A percentile compares a stretch with the other conserved stretches of the same genome.
Evolutionary conservation across 30 jellyfish, hydroid and myxozoan species (phyloP).

Genomic region (Pelagia noctiluca): DNA sequence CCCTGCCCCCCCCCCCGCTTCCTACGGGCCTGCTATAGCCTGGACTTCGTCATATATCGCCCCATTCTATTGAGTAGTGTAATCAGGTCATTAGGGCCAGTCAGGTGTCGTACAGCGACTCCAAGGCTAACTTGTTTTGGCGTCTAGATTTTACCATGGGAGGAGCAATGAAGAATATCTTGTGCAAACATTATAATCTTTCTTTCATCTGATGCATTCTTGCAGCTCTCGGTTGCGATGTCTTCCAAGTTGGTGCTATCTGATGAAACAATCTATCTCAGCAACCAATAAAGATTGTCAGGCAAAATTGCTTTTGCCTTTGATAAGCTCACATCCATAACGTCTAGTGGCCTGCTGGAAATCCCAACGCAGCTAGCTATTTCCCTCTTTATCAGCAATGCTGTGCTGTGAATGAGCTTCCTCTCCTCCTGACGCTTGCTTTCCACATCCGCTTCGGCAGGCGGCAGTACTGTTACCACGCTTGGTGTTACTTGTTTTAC

Average conservation of each 20-base stretch:
- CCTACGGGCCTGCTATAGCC: too few relatives aligned
- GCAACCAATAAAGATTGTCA: neutral
- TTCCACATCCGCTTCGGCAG: conserved; percentile 10
- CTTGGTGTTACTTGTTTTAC: conserved; percentile 3
- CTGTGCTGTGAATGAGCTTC: conserved; percentile 4
- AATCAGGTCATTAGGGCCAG: neutral
- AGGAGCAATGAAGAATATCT: conserved; percentile 31
- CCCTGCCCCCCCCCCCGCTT: too few relatives aligned
- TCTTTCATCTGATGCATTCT: conserved; percentile 16
- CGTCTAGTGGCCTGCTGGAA: conserved; percentile 4
- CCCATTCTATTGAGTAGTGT: neutral
- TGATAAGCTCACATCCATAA: neutral
- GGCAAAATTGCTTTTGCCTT: neutral
- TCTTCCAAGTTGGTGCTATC: neutral
- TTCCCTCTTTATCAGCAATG: neutral
- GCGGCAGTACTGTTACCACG: conserved; percentile 3
- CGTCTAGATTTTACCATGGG: conserved; percentile 25
- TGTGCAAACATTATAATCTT: conserved; percentile 23
- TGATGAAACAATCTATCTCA: neutral
- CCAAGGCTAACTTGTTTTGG: conserved; percentile 5
- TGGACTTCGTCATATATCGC: too few relatives aligned
- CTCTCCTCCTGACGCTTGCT: conserved; percentile 10
- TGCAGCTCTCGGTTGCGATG: conserved; percentile 22
- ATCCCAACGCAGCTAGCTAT: conserved; percentile 8
- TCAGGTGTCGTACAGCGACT: conserved; percentile 2